Evolutionary conservation across 2,113 vertebrate species (phyloP), one percentile per base, ranked within the genome.

Genomic region (Rhinogobius similis): DNA sequence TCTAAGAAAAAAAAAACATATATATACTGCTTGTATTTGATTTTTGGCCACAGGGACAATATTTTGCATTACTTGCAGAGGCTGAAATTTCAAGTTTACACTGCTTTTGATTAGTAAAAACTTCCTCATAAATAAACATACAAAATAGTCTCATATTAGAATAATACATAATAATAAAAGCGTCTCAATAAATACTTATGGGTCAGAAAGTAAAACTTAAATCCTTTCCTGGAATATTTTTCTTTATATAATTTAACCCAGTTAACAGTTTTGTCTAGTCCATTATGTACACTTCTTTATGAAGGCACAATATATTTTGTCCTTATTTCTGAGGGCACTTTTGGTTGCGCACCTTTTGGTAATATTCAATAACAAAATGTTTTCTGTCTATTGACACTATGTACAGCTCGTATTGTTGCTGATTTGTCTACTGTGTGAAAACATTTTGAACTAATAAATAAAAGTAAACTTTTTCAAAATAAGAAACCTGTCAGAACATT

Each of bases 1-100:
- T 88, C 80, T 88, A 81, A 82, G 20, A 38, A 82, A 20, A 65
- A 76, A 65, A 81, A 70, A 77, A 86, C 9, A 80, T 76, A 84
- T 77, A 32, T 39, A 21, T 71, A 55, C 20, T 66, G 56, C 3
- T 39, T 26, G 32, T 10, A 7, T 29, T 32, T 64, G 38, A 58
- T 12, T 26, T 23, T 52, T 55, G 1, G 21, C 21, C n/a, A 23
- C 3, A 21, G 52, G 23, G 64, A 24, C 61, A 24, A 1, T 32
- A 52, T 46, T 62, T 59, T 32, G n/a, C n/a, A n/a, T n/a, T n/a
- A n/a, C n/a, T 58, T 12, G 32, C 61, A 36, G 18, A 48, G 67
- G 62, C 29, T 27, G 11, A 62, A 18, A 2, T 39, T 56, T 63
- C 8, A 39, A n/a, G 14, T 23, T 27, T 52, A 2, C n/a, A 10